Base-by-base conservation (phyloP, 2,113 vertebrate genomes). In the Cygnus atratus region DNA sequence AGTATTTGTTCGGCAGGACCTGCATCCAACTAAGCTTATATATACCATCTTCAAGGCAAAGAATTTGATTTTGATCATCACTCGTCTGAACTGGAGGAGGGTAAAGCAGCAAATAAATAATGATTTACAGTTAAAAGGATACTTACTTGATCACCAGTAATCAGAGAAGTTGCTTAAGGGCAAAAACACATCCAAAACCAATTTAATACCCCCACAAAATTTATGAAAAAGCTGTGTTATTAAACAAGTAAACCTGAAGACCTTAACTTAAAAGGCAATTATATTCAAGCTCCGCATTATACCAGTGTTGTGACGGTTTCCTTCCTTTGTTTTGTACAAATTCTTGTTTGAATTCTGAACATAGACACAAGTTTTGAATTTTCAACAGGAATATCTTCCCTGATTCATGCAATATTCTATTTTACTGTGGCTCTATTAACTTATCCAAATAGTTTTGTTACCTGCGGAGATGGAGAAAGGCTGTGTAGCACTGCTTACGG, bases 401-500 rank as follows among this genome's bases (percentile, higher is more conserved):
- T 1, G 8, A 70, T 33, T 73, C 4, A 33, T 77, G 61, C 39
- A 28, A 9, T 57, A 4, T 1, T 62, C 21, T 41, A 11, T 24
- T 35, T 39, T 31, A 19, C 1, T 2, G 66, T 1, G 20, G 19
- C 11, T 79, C 11, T 39, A 46, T 5, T 3, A 48, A 54, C 24
- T 6, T 9, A 43, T 2, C 7, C 31, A 26, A 17, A 4, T 1
- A n/a, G 37, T 0, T 3, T 17, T 11, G 46, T 80, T 95, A 99
- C 99, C 99, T 99, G 94, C 99, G 98, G 13, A 99, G 98, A 94
- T 99, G 99, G 22, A 99, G 98, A 93, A 99, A 99, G 65, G 99
- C 99, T 0, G 99, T 99, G 96, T 99, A 99, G 93, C 99, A 99
- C 96, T 99, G 99, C 87, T 99, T 99, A 25, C 99, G 99, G 95